Evolutionary conservation across 2,797 vertebrate species (phyloP), one percentile per base, ranked within the genome.

Genomic region (Cossypha polioptera): DNA sequence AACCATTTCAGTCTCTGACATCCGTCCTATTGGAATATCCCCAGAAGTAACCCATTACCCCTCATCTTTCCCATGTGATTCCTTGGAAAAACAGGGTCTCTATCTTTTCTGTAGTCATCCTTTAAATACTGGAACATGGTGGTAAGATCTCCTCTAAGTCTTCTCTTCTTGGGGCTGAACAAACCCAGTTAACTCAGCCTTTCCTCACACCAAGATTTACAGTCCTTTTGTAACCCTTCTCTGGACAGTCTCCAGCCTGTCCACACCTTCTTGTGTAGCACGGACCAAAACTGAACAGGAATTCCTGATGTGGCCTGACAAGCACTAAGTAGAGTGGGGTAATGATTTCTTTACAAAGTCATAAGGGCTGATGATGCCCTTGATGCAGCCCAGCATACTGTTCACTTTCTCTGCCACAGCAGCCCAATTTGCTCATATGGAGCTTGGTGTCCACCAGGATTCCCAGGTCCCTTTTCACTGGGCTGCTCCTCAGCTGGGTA

Each of bases 221-320:
- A 47, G 29, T 31, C 17, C 8, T 38, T 47, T 47, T 35, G 17
- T 47, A 38, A 5, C 25, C 40, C 17, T 53, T 73, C 59, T 45
- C 43, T 53, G 45, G 14, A 26, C 2, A 0, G 1, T 26, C 10
- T 53, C 8, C 20, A 47, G 17, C 16, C 45, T 40, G 33, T 13
- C 33, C 33, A 40, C 17, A 42, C 19, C 14, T 53, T 45, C n/a
- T 33, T 31, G 21, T 53, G 22, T 19, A 53, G 33, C 33, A 22
- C 0, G 0, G 25, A 31, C 20, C 7, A 16, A 73, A 73, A 66
- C 8, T 53, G 29, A 73, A 16, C 29, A 26, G 0, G 12, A 40
- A 53, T 38, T 73, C 25, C 38, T 40, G 53, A n/a, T 47, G 20
- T 22, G 25, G 13, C 45, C 53, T 47, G 76, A 19, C 25, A 31